Evolutionary conservation across 30 jellyfish, hydroid and myxozoan genomes (phyloP), one percentile per base, ranked within the genome.

Genomic region (Chironex yamaguchii): DNA sequence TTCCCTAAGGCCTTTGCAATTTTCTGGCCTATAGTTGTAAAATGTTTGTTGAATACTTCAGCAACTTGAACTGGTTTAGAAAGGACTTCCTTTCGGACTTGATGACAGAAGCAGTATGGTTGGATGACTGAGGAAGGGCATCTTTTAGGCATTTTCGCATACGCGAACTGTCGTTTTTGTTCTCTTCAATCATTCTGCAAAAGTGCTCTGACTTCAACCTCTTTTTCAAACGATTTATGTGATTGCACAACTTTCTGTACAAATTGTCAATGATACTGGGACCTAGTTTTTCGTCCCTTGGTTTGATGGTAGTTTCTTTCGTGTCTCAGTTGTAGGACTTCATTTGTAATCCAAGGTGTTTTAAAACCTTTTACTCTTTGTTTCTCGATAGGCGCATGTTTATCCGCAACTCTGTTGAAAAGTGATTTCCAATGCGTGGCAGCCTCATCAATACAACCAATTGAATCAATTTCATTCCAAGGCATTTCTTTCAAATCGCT

Each of bases 301-400:
- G 89, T 71, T 63, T 76, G 91, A 76, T 87, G 87, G 91, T 75
- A 87, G 91, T 75, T 31, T 87, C 91, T 86, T 86, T 76, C 86
- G 68, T 73, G 91, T 64, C 90, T 86, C 96, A 86, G 86, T 65
- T 86, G 54, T 4, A 86, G 90, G 90, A 86, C 89, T 73, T 85
- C 89, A 71, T 58, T 71, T 54, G 93, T 42, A 49, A 67, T 34
- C 95, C 95, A 85, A 71, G 89, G 95, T 71, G 89, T 85, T 71
- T 62, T 85, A 71, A 73, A 85, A 71, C 89, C 82, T 71, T 71
- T 70, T 62, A 71, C 82, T 62, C 93, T 52, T 83, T 83, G 87
- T 70, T 51, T 69, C 88, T 84, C 72, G 82, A 71, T 53, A 33
- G 94, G 94, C 75, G 94, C 88, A 70, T 84, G 94, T 52, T 84